phyloP scores from a whole-genome alignment of 2,113 vertebrate species.

The Chroicocephalus ridibundus region DNA sequence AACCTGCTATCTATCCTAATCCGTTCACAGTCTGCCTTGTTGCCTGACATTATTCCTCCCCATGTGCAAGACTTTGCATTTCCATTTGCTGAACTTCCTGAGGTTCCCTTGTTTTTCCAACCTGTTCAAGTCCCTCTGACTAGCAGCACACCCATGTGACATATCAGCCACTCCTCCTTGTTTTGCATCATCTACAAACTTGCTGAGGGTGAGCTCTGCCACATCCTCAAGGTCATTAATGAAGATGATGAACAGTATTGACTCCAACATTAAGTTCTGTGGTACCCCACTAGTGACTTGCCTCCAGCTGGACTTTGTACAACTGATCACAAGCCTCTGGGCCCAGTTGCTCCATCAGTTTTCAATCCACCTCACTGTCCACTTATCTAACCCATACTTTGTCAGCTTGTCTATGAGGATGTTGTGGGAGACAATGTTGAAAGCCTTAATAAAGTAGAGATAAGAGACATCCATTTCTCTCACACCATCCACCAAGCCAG shows the following conservation, averaged over 20 bases:
- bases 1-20: neutral
- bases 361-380: neutral
- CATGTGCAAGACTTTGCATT: neutral
- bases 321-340: neutral
- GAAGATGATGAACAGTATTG: neutral
- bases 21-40: neutral
- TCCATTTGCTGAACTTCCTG: neutral
- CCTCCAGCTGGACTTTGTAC: neutral
- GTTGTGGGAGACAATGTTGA: neutral
- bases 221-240: neutral
- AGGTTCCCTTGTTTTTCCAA: neutral
- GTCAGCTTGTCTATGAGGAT: neutral
- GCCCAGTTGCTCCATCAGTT: neutral
- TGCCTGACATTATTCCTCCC: neutral
- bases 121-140: neutral
- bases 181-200: neutral
- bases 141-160: neutral
- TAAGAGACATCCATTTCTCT: neutral
- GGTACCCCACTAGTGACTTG: neutral
- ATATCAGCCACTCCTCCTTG: neutral
- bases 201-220: neutral
- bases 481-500: neutral
- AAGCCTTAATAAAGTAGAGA: neutral
- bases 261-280: neutral
- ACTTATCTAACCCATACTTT: neutral